phyloP scores from a whole-genome alignment of 2,888 invertebrate species.

The Hoplodrina blanda region DNA sequence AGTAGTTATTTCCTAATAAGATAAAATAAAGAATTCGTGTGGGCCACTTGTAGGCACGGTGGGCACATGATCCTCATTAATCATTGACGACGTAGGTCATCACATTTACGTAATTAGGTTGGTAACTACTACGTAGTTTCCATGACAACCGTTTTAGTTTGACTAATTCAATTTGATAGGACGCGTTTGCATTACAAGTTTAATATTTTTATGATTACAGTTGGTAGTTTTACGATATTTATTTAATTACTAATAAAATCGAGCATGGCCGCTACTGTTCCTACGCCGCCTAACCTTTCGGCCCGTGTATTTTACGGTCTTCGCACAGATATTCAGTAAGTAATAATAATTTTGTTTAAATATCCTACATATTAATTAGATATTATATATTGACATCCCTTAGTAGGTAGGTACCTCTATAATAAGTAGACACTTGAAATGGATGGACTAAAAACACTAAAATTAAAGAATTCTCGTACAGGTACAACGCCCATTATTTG shows the following conservation, averaged over 20 bases:
- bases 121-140: conserved; percentile 29
- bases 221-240: conserved; percentile 57
- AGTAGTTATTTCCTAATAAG: background rate
- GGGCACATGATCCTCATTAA: background rate
- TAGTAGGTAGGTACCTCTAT: no score
- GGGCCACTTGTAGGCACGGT: no score
- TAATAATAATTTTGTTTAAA: conserved; percentile 44
- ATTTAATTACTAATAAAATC: conserved; percentile 56
- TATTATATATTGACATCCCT: conserved; percentile 1
- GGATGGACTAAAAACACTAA: background rate
- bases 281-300: conserved; percentile 88
- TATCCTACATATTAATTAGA: conserved; percentile 15
- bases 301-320: conserved; percentile 92
- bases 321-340: conserved; percentile 90
- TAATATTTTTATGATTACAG: conserved; percentile 45
- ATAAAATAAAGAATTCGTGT: no score
- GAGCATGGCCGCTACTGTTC: conserved; percentile 71
- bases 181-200: conserved; percentile 29
- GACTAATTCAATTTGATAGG: conserved; percentile 22
- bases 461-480: conserved; percentile 49
- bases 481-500: conserved; percentile 93
- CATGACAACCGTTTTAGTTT: conserved; percentile 54
- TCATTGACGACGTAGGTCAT: conserved; percentile 32
- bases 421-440: background rate
- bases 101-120: conserved; percentile 1